These are phyloP conservation scores for Perca flavescens DNA, from an alignment of 2,113 vertebrate species.

Conservation along the genomic window DNA sequence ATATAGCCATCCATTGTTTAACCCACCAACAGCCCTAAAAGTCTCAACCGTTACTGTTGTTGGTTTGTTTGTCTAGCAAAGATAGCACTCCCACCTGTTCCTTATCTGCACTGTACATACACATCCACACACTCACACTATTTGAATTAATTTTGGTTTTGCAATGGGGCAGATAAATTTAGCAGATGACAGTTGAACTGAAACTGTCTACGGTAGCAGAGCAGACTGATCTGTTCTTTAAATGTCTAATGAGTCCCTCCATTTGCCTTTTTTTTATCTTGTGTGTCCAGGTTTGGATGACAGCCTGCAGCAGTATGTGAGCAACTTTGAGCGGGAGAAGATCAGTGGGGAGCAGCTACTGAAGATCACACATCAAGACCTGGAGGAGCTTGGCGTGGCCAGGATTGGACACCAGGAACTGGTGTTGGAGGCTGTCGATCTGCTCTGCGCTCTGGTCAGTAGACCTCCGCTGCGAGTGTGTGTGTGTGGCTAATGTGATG, in stretches of 20 bases:
- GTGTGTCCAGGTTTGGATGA: slow-evolving; percentile 91
- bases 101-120: slow-evolving; percentile 49
- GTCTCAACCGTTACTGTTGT: slow-evolving; percentile 68
- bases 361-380: slow-evolving; percentile 97
- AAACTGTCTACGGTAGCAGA: background rate
- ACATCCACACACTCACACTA: slow-evolving; percentile 20
- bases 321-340: slow-evolving; percentile 95
- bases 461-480: background rate
- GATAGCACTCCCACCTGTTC: slow-evolving; percentile 79
- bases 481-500: background rate
- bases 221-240: background rate
- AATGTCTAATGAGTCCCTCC: background rate
- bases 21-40: slow-evolving; percentile 63
- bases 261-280: background rate
- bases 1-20: slow-evolving; percentile 73
- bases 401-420: slow-evolving; percentile 97
- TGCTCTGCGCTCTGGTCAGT: slow-evolving; percentile 98
- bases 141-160: background rate
- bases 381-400: slow-evolving; percentile 94
- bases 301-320: slow-evolving; percentile 93
- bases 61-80: slow-evolving; percentile 70
- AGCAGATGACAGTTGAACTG: slow-evolving; percentile 12
- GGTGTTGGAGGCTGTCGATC: slow-evolving; percentile 96
- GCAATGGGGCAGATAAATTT: background rate
- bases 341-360: slow-evolving; percentile 96